Evolutionary conservation across 2,797 vertebrate genomes (phyloP), one percentile per base, ranked within the genome.

Genomic region (Ctenosaura bakeri): DNA sequence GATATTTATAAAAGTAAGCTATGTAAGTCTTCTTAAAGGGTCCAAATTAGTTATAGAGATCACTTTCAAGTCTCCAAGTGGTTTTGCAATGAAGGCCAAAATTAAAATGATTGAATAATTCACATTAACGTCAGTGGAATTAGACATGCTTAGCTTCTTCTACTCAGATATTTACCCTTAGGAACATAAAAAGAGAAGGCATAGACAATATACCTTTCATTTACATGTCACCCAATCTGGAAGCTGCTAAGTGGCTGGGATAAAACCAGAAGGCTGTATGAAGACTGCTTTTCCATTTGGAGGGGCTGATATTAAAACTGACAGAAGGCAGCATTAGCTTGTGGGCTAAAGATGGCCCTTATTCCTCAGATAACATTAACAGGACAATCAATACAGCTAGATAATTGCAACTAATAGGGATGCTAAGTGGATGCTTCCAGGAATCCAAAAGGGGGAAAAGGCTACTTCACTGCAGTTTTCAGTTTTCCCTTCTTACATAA

Each of bases 371-470:
- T 91, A 93, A 93, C 80, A 80, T 92, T 56, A 92, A 87, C 86
- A 91, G 89, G 89, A 18, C 38, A 50, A 94, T 96, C 94, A 90
- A 93, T 95, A 95, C 71, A 80, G 91, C 18, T 69, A 95, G 92
- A 95, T 95, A 95, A 95, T 95, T 96, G 87, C 80, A 94, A 85
- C 56, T 90, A 93, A 85, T 94, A 89, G 90, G 90, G 93, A 95
- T 93, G 66, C 79, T 94, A 95, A 95, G 82, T 35, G 35, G 69
- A 85, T 90, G 78, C 91, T 95, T 95, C 90, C 92, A 80, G 3
- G 0, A 85, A 94, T 94, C 83, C 93, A 82, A 29, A 26, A 26
- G 69, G 90, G 94, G 87, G 88, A 82, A 86, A 92, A 88, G 93
- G 90, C 88, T 71, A 88, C 87, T 88, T 87, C 88, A 89, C 74